Conservation (phyloP, 2,797 vertebrate species). For the Eleutherodactylus coqui region DNA sequence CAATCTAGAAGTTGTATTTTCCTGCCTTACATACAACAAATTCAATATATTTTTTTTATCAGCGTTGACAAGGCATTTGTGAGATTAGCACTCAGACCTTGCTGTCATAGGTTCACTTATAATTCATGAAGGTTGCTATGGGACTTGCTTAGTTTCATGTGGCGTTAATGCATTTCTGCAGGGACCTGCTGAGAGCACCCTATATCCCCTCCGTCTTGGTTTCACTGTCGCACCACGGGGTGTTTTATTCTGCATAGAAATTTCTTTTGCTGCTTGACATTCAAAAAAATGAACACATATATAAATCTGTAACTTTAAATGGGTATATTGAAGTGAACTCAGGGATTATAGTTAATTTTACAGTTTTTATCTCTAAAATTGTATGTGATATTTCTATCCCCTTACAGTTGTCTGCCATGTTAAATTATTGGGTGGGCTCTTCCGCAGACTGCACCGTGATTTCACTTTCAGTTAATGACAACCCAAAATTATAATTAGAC, state of each 20-base stretch:
- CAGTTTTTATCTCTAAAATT: background rate
- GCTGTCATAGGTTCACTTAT: constrained; percentile 78
- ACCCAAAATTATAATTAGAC: background rate
- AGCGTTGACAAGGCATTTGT: constrained; percentile 77
- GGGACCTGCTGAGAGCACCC: constrained; percentile 81
- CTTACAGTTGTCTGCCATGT: background rate
- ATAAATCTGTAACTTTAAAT: background rate
- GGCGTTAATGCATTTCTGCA: constrained; percentile 81
- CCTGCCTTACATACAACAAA: background rate
- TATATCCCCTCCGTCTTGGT: constrained; percentile 74
- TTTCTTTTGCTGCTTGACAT: constrained; percentile 64
- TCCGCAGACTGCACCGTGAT: background rate
- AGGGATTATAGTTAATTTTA: background rate
- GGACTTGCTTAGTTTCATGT: constrained; percentile 77
- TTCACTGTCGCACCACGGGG: constrained; percentile 71
- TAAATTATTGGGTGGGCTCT: background rate
- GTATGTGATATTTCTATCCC: background rate
- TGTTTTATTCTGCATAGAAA: constrained; percentile 60
- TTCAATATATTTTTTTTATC: constrained; percentile 61
- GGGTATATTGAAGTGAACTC: constrained; percentile 4
- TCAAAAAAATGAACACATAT: constrained; percentile 65
- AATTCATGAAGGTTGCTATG: constrained; percentile 81
- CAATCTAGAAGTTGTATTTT: background rate
- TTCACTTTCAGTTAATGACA: background rate
- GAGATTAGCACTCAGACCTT: constrained; percentile 76